Base-by-base conservation (phyloP, 2,888 invertebrate genomes). In the Doris montereyensis region DNA sequence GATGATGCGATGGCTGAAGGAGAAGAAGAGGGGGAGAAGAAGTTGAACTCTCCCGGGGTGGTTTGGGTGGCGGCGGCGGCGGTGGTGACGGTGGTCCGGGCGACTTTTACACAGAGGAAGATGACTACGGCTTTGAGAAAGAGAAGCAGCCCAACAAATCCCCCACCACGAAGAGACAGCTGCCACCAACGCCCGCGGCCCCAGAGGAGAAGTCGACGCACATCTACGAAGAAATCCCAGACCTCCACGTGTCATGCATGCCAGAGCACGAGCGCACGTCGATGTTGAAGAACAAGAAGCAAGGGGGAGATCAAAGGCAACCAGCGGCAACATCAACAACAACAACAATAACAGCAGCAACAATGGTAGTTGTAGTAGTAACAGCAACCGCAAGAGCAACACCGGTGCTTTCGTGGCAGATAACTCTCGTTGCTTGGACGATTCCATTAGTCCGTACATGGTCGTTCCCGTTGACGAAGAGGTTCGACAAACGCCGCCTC, bases 1-100 rank as follows among this genome's bases (percentile, higher is more conserved):
- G 24, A 83, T 83, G 83, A 78, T 82, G 62, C 83, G 83, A 34
- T 83, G 83, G 83, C 75, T 83, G 75, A 83, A 83, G 26, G 83
- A 82, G 35, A 78, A 80, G 71, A 80, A 80, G 58, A 76, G 60
- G 74, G 80, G 77, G 70, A 82, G 67, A 74, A 21, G n/a, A n/a
- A n/a, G n/a, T n/a, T n/a, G n/a, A n/a, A n/a, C n/a, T n/a, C n/a
- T n/a, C n/a, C n/a, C n/a, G n/a, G n/a, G n/a, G n/a, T n/a, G n/a
- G n/a, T n/a, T n/a, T n/a, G n/a, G n/a, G n/a, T n/a, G 34, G 75
- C 21, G 41, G 62, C 21, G 78, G 62, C 30, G 76, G 78, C 2
- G 78, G 65, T 26, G 78, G 68, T 26, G 78, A 78, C 21, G 80
- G 77, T 4, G 83, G 80, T 41, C 81, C 81, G 52, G 81, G 81